phyloP scores from a whole-genome alignment of 1,140 invertebrate genomes.

The Apis florea region DNA sequence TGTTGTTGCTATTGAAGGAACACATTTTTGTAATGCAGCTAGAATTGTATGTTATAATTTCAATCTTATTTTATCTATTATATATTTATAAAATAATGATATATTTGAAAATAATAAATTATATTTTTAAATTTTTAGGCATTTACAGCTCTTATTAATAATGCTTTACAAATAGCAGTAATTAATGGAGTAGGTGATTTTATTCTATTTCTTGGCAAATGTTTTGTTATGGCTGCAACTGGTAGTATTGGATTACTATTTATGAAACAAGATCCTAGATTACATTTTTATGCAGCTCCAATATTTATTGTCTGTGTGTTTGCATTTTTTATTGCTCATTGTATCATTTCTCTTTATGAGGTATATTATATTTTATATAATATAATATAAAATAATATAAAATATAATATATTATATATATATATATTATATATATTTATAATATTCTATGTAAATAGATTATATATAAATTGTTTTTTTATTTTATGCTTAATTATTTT shows the following conservation, averaged over 20 bases:
- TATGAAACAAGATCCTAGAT: conserved; percentile 85
- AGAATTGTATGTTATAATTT: conserved; percentile 83
- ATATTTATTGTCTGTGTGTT: conserved; percentile 93
- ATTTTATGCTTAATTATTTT: background rate
- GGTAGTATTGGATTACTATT: conserved; percentile 87
- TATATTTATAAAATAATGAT: conserved; percentile 1
- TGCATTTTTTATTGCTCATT: conserved; percentile 95
- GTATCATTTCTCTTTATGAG: conserved; percentile 96
- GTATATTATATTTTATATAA: conserved; percentile 79
- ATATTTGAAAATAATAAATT: conserved; percentile 16
- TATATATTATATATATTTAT: background rate
- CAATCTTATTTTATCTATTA: background rate
- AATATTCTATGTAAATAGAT: too few relatives aligned
- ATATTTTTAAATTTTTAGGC: conserved; percentile 82
- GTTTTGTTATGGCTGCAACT: conserved; percentile 90
- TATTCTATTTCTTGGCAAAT: conserved; percentile 95
- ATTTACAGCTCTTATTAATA: conserved; percentile 90
- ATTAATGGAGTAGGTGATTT: conserved; percentile 97
- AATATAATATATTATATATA: background rate
- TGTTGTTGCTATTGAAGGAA: conserved; percentile 92
- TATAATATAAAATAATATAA: background rate
- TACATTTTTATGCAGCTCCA: conserved; percentile 92
- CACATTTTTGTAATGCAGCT: conserved; percentile 90
- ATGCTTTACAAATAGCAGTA: conserved; percentile 93
- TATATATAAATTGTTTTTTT: too few relatives aligned